Conservation (phyloP, 2,888 invertebrate species). For the Anaspis maculata region DNA sequence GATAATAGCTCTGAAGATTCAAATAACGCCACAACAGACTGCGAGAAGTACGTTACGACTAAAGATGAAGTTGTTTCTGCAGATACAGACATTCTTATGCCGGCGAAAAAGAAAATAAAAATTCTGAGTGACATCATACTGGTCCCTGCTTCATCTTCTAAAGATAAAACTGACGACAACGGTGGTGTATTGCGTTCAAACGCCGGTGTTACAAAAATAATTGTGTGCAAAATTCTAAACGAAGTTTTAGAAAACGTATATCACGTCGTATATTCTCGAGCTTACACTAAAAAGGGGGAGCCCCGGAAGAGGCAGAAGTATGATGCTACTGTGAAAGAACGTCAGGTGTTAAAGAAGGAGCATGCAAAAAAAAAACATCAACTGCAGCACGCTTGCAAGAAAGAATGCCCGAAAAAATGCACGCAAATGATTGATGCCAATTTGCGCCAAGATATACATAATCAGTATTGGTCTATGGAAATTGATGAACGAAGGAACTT, state of each 20-base stretch:
- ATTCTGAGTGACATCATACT: too few species aligned
- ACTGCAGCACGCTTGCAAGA: background rate
- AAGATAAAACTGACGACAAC: too few species aligned
- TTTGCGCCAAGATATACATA: background rate
- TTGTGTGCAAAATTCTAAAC: background rate
- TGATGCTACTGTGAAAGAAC: background rate
- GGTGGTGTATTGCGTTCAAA: too few species aligned
- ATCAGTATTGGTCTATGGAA: background rate
- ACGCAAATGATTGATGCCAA: background rate
- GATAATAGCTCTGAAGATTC: too few species aligned
- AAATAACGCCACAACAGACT: too few species aligned
- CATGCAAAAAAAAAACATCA: background rate
- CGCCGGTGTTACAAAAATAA: too few species aligned
- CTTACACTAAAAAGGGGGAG: background rate
- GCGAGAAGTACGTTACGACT: too few species aligned
- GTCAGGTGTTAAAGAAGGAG: background rate
- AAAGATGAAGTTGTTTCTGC: too few species aligned
- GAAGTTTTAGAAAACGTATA: background rate
- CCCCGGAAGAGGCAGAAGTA: background rate
- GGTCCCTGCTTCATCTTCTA: too few species aligned
- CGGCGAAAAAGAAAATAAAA: too few species aligned
- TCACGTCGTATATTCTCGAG: background rate
- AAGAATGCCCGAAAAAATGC: background rate
- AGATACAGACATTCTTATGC: too few species aligned
- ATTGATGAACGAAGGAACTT: background rate